These are phyloP conservation scores for Sarcophilus harrisii DNA, from an alignment of 2,797 vertebrate genomes.

Conservation along the genomic window DNA sequence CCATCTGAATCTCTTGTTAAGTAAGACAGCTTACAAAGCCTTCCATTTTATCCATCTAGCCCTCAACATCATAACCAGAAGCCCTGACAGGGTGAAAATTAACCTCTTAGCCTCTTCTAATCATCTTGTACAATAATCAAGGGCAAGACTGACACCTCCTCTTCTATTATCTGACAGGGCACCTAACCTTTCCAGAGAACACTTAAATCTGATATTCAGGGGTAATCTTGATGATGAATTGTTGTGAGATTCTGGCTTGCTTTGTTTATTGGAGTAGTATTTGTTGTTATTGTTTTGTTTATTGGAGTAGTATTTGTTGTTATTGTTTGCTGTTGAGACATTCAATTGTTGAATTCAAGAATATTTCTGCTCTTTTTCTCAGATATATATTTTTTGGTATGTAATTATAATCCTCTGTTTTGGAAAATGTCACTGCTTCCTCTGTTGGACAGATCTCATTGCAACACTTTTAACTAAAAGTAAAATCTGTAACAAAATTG, in stretches of 20 bases:
- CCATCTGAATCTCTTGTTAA: background rate
- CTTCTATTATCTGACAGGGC: slow-evolving; percentile 67
- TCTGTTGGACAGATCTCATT: slow-evolving; percentile 72
- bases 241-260: background rate
- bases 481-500: slow-evolving; percentile 76
- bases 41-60: background rate
- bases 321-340: background rate
- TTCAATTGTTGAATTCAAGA: background rate
- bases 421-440: slow-evolving; percentile 55
- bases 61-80: slow-evolving; percentile 71
- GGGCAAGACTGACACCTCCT: slow-evolving; percentile 65
- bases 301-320: background rate
- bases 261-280: background rate
- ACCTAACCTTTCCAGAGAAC: slow-evolving; percentile 26
- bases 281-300: background rate
- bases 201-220: background rate
- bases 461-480: slow-evolving; percentile 77
- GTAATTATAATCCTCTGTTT: background rate
- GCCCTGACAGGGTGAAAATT: slow-evolving; percentile 81
- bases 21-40: background rate
- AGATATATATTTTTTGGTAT: background rate
- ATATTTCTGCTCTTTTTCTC: background rate
- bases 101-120: slow-evolving; percentile 76
- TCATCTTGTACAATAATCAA: slow-evolving; percentile 71
- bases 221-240: background rate